A percentile compares a stretch with the other conserved stretches of the same genome.
Evolutionary conservation across 2,888 invertebrate species (phyloP).

Genomic region (Ormia ochracea): DNA sequence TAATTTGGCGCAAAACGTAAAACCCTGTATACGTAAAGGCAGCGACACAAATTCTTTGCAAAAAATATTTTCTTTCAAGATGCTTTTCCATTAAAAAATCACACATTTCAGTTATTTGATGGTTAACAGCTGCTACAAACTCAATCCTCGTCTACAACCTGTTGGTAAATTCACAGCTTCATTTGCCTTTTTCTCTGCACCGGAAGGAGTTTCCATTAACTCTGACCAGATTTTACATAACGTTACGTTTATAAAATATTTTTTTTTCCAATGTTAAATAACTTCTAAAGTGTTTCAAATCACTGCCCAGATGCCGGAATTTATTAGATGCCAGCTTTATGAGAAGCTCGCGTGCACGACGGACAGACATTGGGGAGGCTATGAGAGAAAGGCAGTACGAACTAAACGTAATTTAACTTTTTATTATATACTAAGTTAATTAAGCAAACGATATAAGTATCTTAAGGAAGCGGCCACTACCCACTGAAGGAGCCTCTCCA

Average conservation of each 20-base stretch:
- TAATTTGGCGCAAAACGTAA: too few species aligned
- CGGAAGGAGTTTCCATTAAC: conserved; percentile 39
- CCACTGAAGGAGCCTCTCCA: neutral
- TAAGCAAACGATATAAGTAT: conserved; percentile 27
- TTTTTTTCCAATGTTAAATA: conserved; percentile 34
- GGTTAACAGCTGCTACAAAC: neutral
- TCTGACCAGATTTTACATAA: neutral
- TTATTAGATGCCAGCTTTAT: conserved; percentile 1
- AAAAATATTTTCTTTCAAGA: neutral
- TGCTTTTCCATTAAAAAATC: too few species aligned
- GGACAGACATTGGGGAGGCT: neutral
- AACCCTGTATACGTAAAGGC: too few species aligned
- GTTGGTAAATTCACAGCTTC: neutral
- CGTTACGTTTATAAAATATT: neutral
- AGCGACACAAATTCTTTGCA: neutral
- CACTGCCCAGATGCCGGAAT: conserved; percentile 14
- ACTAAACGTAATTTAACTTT: conserved; percentile 31
- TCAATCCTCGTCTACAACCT: neutral
- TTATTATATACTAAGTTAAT: conserved; percentile 47
- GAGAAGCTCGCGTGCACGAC: neutral
- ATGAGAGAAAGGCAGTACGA: conserved; percentile 24
- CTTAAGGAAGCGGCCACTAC: conserved; percentile 3
- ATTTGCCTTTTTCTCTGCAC: neutral
- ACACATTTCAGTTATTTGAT: too few species aligned
- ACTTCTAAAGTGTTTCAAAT: conserved; percentile 42